Conservation (phyloP, 2,797 vertebrate genomes). For the Distichodus sexfasciatus region DNA sequence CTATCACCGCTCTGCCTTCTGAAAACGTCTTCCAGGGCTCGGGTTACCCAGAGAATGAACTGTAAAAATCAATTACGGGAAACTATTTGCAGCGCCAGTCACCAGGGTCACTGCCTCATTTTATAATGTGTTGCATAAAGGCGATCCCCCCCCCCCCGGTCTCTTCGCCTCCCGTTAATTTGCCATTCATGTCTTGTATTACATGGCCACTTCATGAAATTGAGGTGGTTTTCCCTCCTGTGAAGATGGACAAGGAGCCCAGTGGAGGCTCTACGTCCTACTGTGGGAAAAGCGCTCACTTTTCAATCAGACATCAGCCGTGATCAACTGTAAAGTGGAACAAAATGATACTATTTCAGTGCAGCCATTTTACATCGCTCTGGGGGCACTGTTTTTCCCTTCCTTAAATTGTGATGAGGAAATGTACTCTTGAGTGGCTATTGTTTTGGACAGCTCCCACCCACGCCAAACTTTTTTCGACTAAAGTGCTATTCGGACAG, state of each 20-base stretch:
- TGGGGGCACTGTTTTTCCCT: neutral
- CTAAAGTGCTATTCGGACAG: no score
- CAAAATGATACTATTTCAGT: conserved; percentile 1
- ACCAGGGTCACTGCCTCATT: conserved; percentile 27
- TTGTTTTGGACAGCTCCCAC: neutral
- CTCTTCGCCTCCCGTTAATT: conserved; percentile 25
- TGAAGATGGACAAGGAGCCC: conserved; percentile 22
- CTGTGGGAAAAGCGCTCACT: conserved; percentile 14
- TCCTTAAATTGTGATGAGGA: neutral
- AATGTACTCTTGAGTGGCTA: neutral
- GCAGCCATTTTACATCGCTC: conserved; percentile 14
- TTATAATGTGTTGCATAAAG: conserved; percentile 33
- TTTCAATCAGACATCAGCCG: conserved; percentile 32
- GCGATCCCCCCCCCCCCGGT: neutral
- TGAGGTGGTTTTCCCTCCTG: conserved; percentile 37
- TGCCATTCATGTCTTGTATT: conserved; percentile 36
- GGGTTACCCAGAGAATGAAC: conserved; percentile 8
- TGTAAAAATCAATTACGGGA: conserved; percentile 26
- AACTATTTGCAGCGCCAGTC: neutral
- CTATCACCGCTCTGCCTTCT: neutral
- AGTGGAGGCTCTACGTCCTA: conserved; percentile 21
- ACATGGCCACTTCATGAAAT: conserved; percentile 27
- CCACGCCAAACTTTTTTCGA: no score
- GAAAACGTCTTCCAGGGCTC: neutral
- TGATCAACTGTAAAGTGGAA: conserved; percentile 6